Evolutionary conservation across 2,113 vertebrate species (phyloP).

Genomic region (Ptilorrhoa leucosticta): DNA sequence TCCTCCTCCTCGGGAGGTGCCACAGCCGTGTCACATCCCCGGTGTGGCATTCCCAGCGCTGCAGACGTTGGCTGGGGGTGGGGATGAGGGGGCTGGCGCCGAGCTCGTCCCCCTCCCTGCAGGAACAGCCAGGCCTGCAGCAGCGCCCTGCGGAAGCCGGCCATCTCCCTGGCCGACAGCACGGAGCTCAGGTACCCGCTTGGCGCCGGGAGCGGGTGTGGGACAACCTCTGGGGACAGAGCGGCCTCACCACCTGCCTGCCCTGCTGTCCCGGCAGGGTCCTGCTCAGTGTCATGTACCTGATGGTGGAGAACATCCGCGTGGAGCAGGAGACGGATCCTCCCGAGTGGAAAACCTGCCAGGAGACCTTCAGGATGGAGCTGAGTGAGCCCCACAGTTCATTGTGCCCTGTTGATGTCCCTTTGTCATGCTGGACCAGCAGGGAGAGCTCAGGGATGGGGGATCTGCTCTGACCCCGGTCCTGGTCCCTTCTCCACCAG

Average conservation of each 20-base stretch:
- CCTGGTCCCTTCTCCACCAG: conserved; percentile 51
- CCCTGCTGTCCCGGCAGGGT: conserved; percentile 68
- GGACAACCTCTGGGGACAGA: not conserved
- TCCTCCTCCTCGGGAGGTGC: not conserved
- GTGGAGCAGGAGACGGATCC: conserved; percentile 77
- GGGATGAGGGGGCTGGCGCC: accelerated
- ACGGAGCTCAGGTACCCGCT: conserved; percentile 88
- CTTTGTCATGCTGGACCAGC: accelerated
- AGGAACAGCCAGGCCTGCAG: conserved; percentile 95
- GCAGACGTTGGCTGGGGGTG: accelerated
- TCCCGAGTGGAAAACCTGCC: conserved; percentile 79
- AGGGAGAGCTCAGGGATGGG: not conserved
- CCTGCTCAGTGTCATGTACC: conserved; percentile 93
- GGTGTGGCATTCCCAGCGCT: accelerated
- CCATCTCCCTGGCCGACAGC: conserved; percentile 95
- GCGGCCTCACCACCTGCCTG: not conserved
- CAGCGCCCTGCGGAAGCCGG: conserved; percentile 90
- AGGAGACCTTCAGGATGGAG: conserved; percentile 88
- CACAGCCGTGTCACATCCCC: accelerated
- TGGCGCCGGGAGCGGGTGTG: accelerated
- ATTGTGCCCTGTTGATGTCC: accelerated
- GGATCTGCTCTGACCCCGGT: not conserved
- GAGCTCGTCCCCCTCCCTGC: not conserved
- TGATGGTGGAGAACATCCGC: conserved; percentile 92
- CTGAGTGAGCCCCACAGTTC: conserved; percentile 75